Percentiles rank a stretch among this genome's conserved stretches.
Conservation (phyloP, 2,113 vertebrate genomes). For the Thymallus thymallus region DNA sequence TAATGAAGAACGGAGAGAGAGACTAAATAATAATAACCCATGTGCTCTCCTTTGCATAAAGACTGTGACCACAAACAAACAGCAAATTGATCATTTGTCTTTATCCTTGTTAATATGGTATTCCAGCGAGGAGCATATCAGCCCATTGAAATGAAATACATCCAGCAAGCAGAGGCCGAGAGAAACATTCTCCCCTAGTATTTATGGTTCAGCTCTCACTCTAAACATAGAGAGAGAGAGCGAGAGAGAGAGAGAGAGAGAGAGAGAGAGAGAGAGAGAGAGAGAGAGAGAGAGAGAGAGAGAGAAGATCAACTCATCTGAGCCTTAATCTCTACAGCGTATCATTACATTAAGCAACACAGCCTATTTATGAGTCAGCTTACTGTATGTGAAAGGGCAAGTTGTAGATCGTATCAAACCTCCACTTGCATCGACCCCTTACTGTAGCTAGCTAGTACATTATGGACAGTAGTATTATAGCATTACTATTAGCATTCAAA, state of each 20-base stretch:
- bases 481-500: no score
- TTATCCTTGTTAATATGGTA: no score
- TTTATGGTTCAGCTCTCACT: not conserved
- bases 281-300: not conserved
- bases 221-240: not conserved
- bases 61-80: not conserved
- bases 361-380: no score
- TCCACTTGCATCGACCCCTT: not conserved
- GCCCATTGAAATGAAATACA: no score
- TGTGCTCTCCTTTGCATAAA: not conserved
- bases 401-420: not conserved
- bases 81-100: no score
- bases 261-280: no score
- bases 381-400: no score
- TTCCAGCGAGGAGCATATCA: not conserved
- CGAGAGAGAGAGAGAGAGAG: no score
- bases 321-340: not conserved
- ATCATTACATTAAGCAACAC: not conserved
- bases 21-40: no score
- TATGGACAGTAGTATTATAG: no score
- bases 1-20: not conserved
- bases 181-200: not conserved
- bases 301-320: not conserved
- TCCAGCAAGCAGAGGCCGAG: not conserved
- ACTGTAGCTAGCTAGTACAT: no score